Conservation (phyloP, 2,113 vertebrate genomes). For the Psilopsiagon aurifrons region DNA sequence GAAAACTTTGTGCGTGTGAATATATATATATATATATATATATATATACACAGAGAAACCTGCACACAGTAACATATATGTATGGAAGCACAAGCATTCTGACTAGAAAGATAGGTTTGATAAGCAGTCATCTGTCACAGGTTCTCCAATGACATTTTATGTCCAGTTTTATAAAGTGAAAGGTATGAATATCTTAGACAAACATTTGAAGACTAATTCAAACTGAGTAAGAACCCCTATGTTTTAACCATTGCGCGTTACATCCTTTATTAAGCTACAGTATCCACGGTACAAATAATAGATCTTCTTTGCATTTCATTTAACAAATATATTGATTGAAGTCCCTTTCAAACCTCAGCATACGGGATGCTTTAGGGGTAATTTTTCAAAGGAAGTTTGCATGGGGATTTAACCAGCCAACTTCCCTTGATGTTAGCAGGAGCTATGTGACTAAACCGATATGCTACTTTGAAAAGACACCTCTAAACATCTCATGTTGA, state of each 20-base stretch:
- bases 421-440: conserved; percentile 59
- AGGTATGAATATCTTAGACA: conserved; percentile 9
- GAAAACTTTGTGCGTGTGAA: too few species aligned
- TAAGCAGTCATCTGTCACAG: neutral
- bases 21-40: too few species aligned
- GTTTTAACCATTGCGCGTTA: neutral
- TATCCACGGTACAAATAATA: conserved; percentile 24
- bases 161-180: neutral
- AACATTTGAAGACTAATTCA: conserved; percentile 34
- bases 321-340: conserved; percentile 67
- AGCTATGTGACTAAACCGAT: conserved; percentile 15
- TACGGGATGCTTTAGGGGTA: conserved; percentile 58
- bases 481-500: conserved; percentile 31
- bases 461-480: conserved; percentile 41
- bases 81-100: neutral
- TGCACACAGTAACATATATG: too few species aligned
- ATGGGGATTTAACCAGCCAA: conserved; percentile 39
- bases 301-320: conserved; percentile 58
- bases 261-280: conserved; percentile 6
- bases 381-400: conserved; percentile 65
- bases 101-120: neutral
- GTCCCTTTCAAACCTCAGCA: conserved; percentile 54
- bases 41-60: too few species aligned
- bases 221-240: conserved; percentile 7
- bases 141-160: neutral